phyloP scores from a whole-genome alignment of 2,113 vertebrate genomes.

The Rhombomys opimus region DNA sequence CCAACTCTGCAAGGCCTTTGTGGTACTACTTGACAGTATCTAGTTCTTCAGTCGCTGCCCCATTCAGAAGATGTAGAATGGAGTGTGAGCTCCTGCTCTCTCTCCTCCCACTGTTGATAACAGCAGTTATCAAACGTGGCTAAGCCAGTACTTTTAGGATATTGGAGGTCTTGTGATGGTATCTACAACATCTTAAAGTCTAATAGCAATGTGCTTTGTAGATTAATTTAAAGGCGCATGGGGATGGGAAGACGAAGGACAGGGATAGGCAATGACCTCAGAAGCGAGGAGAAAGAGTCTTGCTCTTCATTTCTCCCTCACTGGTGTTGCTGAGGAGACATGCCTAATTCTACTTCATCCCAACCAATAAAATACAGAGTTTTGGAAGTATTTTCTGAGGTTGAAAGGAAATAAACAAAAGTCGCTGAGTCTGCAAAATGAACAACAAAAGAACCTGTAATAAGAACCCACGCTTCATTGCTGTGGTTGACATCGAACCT shows the following conservation, averaged over 20 bases:
- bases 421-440: background rate
- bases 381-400: constrained; percentile 38
- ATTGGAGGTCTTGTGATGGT: background rate
- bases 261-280: background rate
- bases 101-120: background rate
- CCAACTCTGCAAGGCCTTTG: background rate
- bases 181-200: background rate
- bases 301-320: background rate
- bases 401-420: background rate
- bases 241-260: background rate
- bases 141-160: background rate
- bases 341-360: background rate
- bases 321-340: background rate
- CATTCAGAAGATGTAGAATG: background rate
- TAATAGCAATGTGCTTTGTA: background rate
- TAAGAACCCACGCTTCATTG: constrained; percentile 2
- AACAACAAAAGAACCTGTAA: background rate
- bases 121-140: background rate
- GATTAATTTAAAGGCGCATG: background rate
- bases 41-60: background rate
- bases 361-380: background rate
- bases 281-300: background rate
- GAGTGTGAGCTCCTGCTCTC: background rate
- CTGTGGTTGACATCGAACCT: background rate
- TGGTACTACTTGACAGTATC: background rate